A percentile compares a stretch with the other conserved stretches of the same genome.
Evolutionary conservation across 2,888 invertebrate genomes (phyloP).

Genomic region (Cancer borealis): DNA sequence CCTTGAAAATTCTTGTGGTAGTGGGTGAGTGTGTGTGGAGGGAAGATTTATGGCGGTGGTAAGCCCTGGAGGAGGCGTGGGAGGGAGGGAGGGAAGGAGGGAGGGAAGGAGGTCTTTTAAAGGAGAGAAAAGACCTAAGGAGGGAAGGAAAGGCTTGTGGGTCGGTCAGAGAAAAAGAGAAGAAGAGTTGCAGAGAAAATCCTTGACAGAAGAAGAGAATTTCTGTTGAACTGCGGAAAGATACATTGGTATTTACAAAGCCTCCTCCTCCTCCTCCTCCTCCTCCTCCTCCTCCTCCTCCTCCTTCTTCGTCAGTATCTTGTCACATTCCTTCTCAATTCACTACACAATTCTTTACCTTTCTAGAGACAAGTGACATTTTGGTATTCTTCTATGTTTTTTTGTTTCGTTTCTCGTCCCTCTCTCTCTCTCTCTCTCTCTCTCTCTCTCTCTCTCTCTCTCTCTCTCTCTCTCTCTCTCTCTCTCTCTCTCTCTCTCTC

Average conservation of each 20-base stretch:
- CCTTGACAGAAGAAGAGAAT: not conserved
- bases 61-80: not conserved
- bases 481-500: not conserved
- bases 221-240: not conserved
- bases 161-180: too few species aligned
- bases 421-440: not conserved
- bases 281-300: not conserved
- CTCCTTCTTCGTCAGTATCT: not conserved
- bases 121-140: not conserved
- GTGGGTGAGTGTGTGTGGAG: not conserved
- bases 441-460: not conserved
- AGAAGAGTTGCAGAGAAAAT: not conserved
- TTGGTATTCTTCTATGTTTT: not conserved
- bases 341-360: not conserved
- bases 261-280: not conserved
- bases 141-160: not conserved
- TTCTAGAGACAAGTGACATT: not conserved
- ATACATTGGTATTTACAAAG: not conserved
- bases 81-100: constrained; percentile 7
- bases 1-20: not conserved
- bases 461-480: not conserved
- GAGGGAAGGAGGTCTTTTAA: constrained; percentile 13
- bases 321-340: constrained; percentile 7
- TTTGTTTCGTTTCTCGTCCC: not conserved
- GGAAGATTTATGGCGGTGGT: not conserved